phyloP scores from a whole-genome alignment of 2,888 invertebrate species.

The Ellobium chinense region DNA sequence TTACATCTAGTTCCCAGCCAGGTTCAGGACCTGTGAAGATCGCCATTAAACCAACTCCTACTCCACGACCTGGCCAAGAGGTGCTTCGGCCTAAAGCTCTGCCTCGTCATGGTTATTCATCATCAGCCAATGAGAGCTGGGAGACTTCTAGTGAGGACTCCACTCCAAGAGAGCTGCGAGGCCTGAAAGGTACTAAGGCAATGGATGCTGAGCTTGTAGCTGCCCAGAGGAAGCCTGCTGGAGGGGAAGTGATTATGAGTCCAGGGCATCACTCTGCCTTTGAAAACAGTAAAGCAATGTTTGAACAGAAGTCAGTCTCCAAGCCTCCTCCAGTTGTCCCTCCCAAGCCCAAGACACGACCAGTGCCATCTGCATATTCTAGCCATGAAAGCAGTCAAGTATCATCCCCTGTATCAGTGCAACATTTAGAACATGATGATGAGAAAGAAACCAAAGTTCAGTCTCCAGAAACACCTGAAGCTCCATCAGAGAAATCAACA shows the following conservation, averaged over 20 bases:
- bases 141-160: background rate
- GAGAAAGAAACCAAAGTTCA: too few relatives aligned
- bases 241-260: background rate
- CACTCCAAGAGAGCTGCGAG: background rate
- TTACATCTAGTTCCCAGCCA: background rate
- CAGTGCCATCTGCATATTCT: background rate
- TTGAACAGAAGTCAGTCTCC: background rate
- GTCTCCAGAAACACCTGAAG: too few relatives aligned
- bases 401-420: background rate
- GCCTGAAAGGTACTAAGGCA: background rate
- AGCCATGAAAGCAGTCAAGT: background rate
- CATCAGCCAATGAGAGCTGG: slow-evolving; percentile 5
- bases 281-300: background rate
- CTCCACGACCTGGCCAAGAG: background rate
- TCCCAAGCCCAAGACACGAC: background rate
- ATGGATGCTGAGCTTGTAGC: background rate
- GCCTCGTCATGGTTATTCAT: background rate
- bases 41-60: background rate
- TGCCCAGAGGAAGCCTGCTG: background rate
- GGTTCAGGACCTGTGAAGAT: background rate
- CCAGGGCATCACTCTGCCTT: background rate
- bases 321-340: background rate
- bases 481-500: background rate
- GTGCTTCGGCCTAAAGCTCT: background rate
- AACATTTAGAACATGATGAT: too few relatives aligned